A percentile compares a stretch with the other conserved stretches of the same genome.
These are phyloP conservation scores for Genyomyrus donnyi DNA, from an alignment of 2,113 vertebrate species.

Conservation along the genomic window DNA sequence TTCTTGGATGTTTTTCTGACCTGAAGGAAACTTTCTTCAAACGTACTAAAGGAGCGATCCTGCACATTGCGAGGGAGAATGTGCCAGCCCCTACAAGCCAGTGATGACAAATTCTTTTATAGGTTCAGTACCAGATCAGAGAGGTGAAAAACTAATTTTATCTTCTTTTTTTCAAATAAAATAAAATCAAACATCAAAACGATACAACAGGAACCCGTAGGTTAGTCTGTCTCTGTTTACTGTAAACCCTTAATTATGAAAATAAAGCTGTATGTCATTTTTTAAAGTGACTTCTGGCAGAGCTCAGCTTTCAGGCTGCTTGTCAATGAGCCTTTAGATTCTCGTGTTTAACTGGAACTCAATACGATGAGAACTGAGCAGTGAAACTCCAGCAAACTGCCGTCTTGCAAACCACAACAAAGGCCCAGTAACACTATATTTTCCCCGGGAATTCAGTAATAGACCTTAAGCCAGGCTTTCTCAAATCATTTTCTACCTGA, in stretches of 20 bases:
- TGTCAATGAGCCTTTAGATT: slow-evolving; percentile 11
- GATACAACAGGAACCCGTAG: background rate
- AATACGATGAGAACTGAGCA: background rate
- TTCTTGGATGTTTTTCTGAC: background rate
- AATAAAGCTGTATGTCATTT: background rate
- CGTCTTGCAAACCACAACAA: background rate
- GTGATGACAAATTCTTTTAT: background rate
- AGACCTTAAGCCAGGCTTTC: slow-evolving; percentile 3
- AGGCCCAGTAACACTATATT: background rate
- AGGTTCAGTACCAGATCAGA: background rate
- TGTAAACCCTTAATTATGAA: slow-evolving; percentile 5
- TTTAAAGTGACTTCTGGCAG: background rate
- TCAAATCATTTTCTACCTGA: slow-evolving; percentile 2
- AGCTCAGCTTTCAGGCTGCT: background rate
- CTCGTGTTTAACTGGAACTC: slow-evolving; percentile 8
- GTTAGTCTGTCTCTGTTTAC: slow-evolving; percentile 1
- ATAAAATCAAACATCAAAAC: background rate
- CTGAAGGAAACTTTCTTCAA: background rate
- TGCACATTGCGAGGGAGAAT: background rate
- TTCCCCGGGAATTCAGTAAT: slow-evolving; percentile 5
- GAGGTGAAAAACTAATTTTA: background rate
- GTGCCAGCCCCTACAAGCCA: background rate
- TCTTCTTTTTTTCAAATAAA: background rate
- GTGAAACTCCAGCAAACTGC: slow-evolving; percentile 3
- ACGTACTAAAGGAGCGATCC: background rate